Base-by-base conservation (phyloP, 2,797 vertebrate genomes). In the Cossypha polioptera region DNA sequence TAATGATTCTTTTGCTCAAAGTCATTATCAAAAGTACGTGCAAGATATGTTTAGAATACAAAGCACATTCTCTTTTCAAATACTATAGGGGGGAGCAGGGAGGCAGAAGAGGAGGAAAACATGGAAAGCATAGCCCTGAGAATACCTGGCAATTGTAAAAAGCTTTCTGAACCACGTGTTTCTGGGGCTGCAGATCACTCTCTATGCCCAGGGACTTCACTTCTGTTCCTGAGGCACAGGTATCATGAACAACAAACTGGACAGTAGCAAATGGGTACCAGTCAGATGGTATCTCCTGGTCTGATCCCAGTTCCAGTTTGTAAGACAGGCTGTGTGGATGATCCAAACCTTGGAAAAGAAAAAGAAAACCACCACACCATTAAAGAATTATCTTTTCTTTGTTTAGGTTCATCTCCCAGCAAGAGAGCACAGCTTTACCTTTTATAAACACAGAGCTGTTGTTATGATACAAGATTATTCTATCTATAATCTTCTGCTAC, bases 321-420 rank as follows among this genome's bases (percentile, higher is more conserved):
- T 99, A 99, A 72, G 98, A 99, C 90, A 99, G 98, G 73, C 99
- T 99, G 90, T 99, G 99, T 25, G 99, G 99, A 86, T 99, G 99
- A 96, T 99, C 98, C 83, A 98, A 97, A 77, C 98, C 99, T 99
- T 97, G 67, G 92, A 31, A 91, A 92, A 91, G 28, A 57, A 81
- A 91, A 68, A 86, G 10, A 61, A 58, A 69, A 33, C 6, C 47
- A 67, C 11, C 28, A 51, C 20, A 69, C 17, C 20, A 74, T 47
- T 50, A 77, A 51, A 4, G 5, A 89, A 76, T 96, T 72, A 38
- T 40, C 40, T 86, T 75, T 86, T 38, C 45, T 82, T 63, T 72
- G 26, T 75, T 91, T 78, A 66, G 53, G 29, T 69, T 81, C 43
- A 71, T 40, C 59, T 88, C 20, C 59, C 72, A 66, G 53, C 21